phyloP scores from a whole-genome alignment of 2,888 invertebrate species.

The Marasmarcha lunaedactyla region DNA sequence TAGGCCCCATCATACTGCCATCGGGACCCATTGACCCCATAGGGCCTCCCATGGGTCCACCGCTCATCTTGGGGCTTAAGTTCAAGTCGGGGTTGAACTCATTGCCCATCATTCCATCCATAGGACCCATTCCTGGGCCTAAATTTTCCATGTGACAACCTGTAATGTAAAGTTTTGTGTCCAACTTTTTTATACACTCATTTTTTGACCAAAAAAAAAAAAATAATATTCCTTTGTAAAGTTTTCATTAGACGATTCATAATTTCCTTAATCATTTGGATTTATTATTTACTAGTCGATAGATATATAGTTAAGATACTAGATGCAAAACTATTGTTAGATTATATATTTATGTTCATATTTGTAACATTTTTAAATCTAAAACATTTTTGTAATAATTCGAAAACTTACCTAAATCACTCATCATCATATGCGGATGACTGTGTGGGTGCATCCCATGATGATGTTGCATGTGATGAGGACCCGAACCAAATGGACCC shows the following conservation, averaged over 20 bases:
- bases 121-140: constrained; percentile 64
- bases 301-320: no score
- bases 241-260: no score
- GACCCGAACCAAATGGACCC: constrained; percentile 50
- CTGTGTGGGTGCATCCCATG: constrained; percentile 58
- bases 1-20: constrained; percentile 76
- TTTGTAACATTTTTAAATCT: no score
- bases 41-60: constrained; percentile 63
- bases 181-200: neutral
- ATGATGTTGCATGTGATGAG: constrained; percentile 62
- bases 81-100: constrained; percentile 66
- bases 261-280: no score
- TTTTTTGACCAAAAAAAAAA: neutral
- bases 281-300: no score
- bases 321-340: no score
- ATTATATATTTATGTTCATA: no score
- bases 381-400: no score
- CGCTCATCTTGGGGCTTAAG: constrained; percentile 76
- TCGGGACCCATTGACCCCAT: constrained; percentile 65
- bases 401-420: constrained; percentile 48
- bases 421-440: constrained; percentile 67
- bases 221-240: no score
- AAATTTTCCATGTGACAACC: constrained; percentile 67
- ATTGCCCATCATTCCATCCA: constrained; percentile 66
- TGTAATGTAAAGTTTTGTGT: constrained; percentile 20